Conservation (phyloP, 2,113 vertebrate species). For the Malurus elegans region DNA sequence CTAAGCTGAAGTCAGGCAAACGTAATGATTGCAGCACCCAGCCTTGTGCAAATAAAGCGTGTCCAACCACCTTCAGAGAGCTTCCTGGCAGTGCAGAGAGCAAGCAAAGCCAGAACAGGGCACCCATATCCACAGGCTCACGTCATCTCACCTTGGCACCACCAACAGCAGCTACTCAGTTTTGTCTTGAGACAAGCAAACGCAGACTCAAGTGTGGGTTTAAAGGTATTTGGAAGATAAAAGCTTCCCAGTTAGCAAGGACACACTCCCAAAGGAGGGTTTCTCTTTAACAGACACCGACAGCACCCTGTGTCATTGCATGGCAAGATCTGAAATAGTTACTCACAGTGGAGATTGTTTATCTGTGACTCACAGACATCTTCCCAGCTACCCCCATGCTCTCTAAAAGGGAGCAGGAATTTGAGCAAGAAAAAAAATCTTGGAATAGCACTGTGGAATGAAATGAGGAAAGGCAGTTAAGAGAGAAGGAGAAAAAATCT, state of each 20-base stretch:
- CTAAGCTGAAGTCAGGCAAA: background rate
- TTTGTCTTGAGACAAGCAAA: background rate
- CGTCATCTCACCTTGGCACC: background rate
- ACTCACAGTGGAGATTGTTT: background rate
- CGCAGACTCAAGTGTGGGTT: background rate
- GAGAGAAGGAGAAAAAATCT: background rate
- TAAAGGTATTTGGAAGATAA: slow-evolving; percentile 7
- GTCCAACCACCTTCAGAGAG: background rate
- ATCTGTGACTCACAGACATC: background rate
- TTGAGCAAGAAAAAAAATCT: background rate
- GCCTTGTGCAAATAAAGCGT: background rate
- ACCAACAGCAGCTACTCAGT: background rate
- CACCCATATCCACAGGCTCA: background rate
- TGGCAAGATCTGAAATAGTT: background rate
- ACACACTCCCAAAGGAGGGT: background rate
- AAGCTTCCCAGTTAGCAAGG: background rate
- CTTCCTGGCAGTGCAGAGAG: background rate
- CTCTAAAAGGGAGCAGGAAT: background rate
- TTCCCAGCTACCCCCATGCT: background rate
- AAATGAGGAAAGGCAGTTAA: background rate
- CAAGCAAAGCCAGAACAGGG: background rate
- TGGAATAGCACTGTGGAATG: background rate
- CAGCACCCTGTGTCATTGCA: background rate
- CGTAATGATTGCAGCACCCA: background rate
- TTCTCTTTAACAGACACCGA: background rate